Conservation (phyloP, 2,888 invertebrate species). For the Leucoma salicis region DNA sequence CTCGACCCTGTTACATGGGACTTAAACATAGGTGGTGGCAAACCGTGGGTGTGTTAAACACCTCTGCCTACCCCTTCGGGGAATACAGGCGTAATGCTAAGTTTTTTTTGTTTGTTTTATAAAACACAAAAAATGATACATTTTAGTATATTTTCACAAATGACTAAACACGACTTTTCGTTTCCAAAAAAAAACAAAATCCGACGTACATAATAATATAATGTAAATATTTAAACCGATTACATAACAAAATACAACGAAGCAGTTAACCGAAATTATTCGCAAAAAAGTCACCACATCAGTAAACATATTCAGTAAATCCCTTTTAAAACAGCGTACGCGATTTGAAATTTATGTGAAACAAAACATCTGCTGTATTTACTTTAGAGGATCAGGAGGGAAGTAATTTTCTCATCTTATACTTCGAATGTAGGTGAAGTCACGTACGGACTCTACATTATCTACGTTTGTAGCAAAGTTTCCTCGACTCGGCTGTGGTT, state of each 20-base stretch:
- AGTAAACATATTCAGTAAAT: slow-evolving; percentile 2
- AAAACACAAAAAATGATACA: no score
- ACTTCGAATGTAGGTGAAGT: slow-evolving; percentile 16
- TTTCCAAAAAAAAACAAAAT: not conserved
- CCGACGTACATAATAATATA: not conserved
- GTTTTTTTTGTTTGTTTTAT: no score
- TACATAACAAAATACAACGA: not conserved
- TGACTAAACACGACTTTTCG: no score
- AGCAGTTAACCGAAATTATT: not conserved
- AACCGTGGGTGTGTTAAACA: no score
- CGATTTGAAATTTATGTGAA: not conserved
- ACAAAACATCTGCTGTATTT: slow-evolving; percentile 17
- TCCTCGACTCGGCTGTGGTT: slow-evolving; percentile 2
- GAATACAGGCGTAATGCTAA: no score
- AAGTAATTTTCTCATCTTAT: slow-evolving; percentile 19
- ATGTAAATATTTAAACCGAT: not conserved
- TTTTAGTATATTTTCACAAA: no score
- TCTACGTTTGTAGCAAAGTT: slow-evolving; percentile 7
- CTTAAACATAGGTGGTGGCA: no score
- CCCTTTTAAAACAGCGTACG: slow-evolving; percentile 2
- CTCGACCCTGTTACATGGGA: no score
- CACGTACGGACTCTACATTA: slow-evolving; percentile 17
- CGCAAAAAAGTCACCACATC: not conserved
- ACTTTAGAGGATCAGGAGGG: slow-evolving; percentile 23
- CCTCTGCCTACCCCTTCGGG: no score